Evolutionary conservation across 1,140 invertebrate genomes (phyloP).

Genomic region (Armadillidium nasatum): DNA sequence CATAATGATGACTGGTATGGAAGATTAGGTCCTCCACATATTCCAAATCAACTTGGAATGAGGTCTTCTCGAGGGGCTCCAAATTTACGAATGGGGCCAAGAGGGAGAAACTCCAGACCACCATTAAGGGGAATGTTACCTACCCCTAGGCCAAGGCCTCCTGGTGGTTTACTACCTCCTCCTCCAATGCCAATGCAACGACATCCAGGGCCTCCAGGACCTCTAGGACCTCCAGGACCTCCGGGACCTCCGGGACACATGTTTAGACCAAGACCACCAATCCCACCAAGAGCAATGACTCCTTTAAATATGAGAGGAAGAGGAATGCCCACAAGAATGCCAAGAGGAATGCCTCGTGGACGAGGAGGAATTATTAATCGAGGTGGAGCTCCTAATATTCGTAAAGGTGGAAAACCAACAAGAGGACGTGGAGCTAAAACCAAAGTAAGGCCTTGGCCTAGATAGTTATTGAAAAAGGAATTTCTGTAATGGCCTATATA

Average conservation of each 20-base stretch:
- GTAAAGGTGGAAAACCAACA: neutral
- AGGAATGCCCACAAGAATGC: neutral
- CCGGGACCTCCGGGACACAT: neutral
- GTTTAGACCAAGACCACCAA: neutral
- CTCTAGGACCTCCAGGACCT: too few species aligned
- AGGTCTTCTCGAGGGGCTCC: neutral
- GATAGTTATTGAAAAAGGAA: too few species aligned
- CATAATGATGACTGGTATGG: neutral
- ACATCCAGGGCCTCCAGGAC: neutral
- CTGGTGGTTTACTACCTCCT: neutral
- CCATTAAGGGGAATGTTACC: neutral
- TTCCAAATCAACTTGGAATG: neutral
- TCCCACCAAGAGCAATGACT: neutral
- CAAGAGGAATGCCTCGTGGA: neutral
- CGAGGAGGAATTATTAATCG: neutral
- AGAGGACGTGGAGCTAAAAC: neutral
- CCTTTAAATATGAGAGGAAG: neutral
- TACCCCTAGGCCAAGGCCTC: neutral
- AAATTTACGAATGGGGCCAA: constrained; percentile 7
- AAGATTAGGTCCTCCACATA: neutral
- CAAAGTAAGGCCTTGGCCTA: too few species aligned
- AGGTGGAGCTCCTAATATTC: neutral
- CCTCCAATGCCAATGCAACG: neutral
- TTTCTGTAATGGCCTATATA: too few species aligned
- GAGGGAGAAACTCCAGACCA: neutral